phyloP scores from a whole-genome alignment of 1,140 invertebrate species.

The Rhagoletis zephyria region DNA sequence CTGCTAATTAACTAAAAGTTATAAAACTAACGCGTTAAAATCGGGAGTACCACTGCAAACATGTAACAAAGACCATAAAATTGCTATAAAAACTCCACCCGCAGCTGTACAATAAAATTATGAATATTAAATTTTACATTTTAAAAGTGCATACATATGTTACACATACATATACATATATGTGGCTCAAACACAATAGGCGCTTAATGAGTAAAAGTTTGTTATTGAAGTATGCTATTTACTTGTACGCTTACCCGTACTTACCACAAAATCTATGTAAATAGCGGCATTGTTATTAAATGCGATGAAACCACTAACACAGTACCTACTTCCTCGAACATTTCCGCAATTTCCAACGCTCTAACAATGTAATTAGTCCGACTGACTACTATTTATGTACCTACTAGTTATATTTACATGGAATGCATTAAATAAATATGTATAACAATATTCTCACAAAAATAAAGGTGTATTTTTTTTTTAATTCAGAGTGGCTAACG shows the following conservation, averaged over 20 bases:
- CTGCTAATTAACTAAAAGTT: background rate
- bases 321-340: conserved; percentile 38
- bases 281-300: background rate
- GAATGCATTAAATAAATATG: background rate
- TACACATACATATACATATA: too few relatives aligned
- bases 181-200: background rate
- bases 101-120: background rate
- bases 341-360: conserved; percentile 40
- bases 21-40: background rate
- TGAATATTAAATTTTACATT: conserved; percentile 3
- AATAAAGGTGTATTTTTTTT: background rate
- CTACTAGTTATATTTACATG: background rate
- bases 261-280: background rate
- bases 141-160: background rate
- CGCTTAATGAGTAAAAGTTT: conserved; percentile 11
- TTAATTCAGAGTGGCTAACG: background rate
- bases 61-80: too few relatives aligned
- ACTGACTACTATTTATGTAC: background rate
- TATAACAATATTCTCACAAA: conserved; percentile 2
- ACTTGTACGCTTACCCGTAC: background rate
- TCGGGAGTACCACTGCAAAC: background rate
- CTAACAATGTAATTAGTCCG: conserved; percentile 50
- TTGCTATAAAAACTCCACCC: background rate
- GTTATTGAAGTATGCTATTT: background rate
- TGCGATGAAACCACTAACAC: conserved; percentile 15